Conservation (phyloP, 2,888 invertebrate species). For the Orthosia gracilis region DNA sequence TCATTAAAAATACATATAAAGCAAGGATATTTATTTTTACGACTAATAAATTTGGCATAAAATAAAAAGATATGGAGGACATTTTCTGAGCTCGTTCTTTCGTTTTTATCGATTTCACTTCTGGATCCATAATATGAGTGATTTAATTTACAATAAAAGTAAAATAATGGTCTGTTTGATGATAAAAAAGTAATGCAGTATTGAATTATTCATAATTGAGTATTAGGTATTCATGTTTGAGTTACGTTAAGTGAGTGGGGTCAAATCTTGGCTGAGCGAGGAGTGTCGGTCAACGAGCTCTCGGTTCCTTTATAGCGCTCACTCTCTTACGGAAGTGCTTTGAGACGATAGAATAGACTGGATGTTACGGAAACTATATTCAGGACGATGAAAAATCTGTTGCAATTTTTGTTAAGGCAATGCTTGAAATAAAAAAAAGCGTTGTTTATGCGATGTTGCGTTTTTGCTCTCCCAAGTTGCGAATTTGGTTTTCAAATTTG, state of each 20-base stretch:
- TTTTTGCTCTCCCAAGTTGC: not conserved
- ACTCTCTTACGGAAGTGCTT: constrained; percentile 87
- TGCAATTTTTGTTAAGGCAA: not conserved
- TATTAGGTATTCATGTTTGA: constrained; percentile 57
- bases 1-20: constrained; percentile 82
- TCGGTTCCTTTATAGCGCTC: constrained; percentile 83
- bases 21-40: constrained; percentile 79
- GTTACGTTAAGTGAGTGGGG: constrained; percentile 70
- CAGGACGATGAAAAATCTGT: not conserved
- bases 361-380: constrained; percentile 57
- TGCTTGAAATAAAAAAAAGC: not conserved
- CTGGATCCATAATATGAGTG: constrained; percentile 76
- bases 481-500: not conserved
- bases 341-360: constrained; percentile 69
- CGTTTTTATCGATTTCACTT: constrained; percentile 80
- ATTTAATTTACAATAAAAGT: constrained; percentile 83
- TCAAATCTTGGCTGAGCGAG: constrained; percentile 79
- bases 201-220: constrained; percentile 63
- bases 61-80: constrained; percentile 82
- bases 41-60: constrained; percentile 85
- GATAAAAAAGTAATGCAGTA: constrained; percentile 64
- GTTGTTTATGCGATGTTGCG: not conserved
- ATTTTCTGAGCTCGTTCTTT: constrained; percentile 81
- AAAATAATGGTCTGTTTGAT: constrained; percentile 71
- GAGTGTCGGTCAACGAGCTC: constrained; percentile 78